Percentiles rank a stretch among this genome's conserved stretches.
These are phyloP conservation scores for Sinocyclocheilus anophthalmus DNA, from an alignment of 2,113 vertebrate species.

Conservation along the genomic window DNA sequence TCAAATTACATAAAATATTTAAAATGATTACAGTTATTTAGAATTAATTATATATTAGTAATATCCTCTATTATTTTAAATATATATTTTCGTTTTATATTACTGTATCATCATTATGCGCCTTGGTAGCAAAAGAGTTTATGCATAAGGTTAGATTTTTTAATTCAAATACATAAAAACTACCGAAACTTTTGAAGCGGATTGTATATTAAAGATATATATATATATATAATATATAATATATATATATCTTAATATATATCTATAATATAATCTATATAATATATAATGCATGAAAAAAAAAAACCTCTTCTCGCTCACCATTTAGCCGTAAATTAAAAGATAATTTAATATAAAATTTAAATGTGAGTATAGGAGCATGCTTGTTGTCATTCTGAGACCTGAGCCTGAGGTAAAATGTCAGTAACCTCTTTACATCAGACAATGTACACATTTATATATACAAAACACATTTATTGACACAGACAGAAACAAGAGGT, in stretches of 20 bases:
- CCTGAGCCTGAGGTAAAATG: background rate
- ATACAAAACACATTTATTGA: slow-evolving; percentile 30
- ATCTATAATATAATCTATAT: no score
- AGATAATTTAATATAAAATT: background rate
- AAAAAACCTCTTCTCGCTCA: background rate
- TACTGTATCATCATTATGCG: no score
- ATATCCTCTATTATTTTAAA: no score
- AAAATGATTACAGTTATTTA: background rate
- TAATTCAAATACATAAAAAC: background rate
- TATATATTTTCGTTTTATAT: no score
- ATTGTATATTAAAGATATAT: background rate
- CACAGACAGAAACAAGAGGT: slow-evolving; percentile 39
- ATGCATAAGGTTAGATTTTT: no score
- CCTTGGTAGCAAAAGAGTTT: no score
- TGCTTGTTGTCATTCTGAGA: background rate
- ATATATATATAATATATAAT: no score
- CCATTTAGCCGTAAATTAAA: background rate
- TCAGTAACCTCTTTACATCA: background rate
- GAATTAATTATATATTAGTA: no score
- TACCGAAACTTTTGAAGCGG: background rate
- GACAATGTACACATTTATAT: background rate
- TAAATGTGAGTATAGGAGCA: background rate
- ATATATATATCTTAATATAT: no score
- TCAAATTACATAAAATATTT: background rate
- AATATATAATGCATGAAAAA: background rate